phyloP scores from a whole-genome alignment of 92 coral and sea anemone genomes.

The Porites evermanni region DNA sequence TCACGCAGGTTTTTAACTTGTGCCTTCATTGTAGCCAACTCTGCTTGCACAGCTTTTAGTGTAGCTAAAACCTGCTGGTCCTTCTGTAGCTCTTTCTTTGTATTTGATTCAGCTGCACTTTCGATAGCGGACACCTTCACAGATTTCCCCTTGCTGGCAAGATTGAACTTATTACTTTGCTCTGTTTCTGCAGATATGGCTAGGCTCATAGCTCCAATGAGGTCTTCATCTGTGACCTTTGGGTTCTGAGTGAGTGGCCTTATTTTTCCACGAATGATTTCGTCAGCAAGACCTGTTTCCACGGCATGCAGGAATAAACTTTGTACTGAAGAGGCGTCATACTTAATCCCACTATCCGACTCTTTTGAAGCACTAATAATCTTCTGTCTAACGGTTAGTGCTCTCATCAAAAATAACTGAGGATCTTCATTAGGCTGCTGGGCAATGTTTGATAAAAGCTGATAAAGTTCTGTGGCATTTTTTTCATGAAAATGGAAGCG shows the following conservation, averaged over 20 bases:
- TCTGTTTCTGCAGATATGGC: constrained; percentile 38
- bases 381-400: constrained; percentile 68
- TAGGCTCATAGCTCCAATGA: constrained; percentile 62
- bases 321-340: constrained; percentile 63
- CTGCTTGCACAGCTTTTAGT: constrained; percentile 55
- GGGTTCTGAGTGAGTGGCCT: constrained; percentile 51
- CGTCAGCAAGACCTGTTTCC: constrained; percentile 74
- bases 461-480: constrained; percentile 67
- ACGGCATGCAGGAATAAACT: constrained; percentile 65
- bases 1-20: constrained; percentile 27
- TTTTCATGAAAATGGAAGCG: constrained; percentile 71
- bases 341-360: constrained; percentile 54
- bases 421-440: constrained; percentile 67
- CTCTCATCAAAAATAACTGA: constrained; percentile 67
- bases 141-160: neutral
- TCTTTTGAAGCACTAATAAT: constrained; percentile 56
- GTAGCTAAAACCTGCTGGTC: constrained; percentile 32
- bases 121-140: neutral
- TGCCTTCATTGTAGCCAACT: constrained; percentile 40
- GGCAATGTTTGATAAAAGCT: constrained; percentile 52
- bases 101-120: constrained; percentile 3
- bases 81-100: constrained; percentile 33
- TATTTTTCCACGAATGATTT: constrained; percentile 67
- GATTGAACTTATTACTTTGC: constrained; percentile 6
- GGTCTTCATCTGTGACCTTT: constrained; percentile 67